Evolutionary conservation across 2,113 vertebrate genomes (phyloP).

Genomic region (Hydropotes inermis): DNA sequence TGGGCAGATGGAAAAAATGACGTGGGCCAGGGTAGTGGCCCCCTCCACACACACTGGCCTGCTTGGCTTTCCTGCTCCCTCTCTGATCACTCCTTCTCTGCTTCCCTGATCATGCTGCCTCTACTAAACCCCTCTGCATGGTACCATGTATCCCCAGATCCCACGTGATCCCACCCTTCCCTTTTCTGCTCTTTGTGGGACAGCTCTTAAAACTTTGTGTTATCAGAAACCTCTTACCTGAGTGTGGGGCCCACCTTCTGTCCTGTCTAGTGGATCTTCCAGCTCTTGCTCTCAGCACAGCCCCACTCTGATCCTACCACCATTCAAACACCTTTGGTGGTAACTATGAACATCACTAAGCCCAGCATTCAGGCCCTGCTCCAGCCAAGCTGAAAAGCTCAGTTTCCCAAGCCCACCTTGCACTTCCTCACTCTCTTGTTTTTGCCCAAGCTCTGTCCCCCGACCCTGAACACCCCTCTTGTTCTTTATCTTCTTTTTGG

Average conservation of each 20-base stretch:
- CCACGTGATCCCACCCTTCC: background rate
- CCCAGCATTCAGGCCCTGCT: background rate
- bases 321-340: background rate
- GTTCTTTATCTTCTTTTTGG: background rate
- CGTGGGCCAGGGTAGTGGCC: fast-evolving
- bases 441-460: background rate
- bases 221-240: background rate
- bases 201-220: background rate
- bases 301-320: background rate
- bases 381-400: background rate
- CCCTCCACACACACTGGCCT: background rate
- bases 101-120: background rate
- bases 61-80: background rate
- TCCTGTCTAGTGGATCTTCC: background rate
- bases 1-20: background rate
- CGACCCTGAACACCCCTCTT: background rate
- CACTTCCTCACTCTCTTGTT: background rate
- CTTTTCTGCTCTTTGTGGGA: background rate
- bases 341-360: fast-evolving
- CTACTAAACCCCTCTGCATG: background rate
- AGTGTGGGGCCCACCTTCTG: background rate
- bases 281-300: background rate
- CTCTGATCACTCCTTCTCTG: background rate
- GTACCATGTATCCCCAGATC: background rate
- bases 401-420: background rate